Evolutionary conservation across 2,888 invertebrate species (phyloP).

Genomic region (Agrotis clavis): DNA sequence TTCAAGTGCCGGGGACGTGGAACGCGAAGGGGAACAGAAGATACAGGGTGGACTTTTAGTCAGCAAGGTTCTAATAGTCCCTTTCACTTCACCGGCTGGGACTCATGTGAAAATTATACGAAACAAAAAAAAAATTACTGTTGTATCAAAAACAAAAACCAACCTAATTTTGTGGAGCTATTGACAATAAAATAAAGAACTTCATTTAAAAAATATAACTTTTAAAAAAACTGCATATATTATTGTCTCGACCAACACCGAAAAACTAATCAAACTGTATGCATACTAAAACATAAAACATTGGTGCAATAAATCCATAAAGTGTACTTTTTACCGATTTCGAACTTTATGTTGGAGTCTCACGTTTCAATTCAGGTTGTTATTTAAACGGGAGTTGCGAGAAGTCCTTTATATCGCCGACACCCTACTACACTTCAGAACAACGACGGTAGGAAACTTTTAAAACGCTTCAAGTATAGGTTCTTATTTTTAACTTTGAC

Average conservation of each 20-base stretch:
- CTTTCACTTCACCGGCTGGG: no score
- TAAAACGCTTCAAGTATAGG: slow-evolving; percentile 48
- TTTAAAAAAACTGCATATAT: background rate
- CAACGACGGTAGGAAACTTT: slow-evolving; percentile 57
- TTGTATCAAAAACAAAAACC: background rate
- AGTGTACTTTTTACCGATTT: slow-evolving; percentile 10
- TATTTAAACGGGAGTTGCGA: slow-evolving; percentile 23
- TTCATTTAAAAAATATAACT: no score
- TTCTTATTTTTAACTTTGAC: slow-evolving; percentile 53
- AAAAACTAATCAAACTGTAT: slow-evolving; percentile 48
- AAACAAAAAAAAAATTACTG: background rate
- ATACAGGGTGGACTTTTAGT: no score
- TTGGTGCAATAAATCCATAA: slow-evolving; percentile 41
- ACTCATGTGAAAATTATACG: no score
- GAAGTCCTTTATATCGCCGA: slow-evolving; percentile 46
- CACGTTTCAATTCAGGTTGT: slow-evolving; percentile 50
- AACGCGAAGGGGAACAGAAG: no score
- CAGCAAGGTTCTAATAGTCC: no score
- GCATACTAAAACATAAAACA: slow-evolving; percentile 46
- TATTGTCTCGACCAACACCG: background rate
- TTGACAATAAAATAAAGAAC: background rate
- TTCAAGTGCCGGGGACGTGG: no score
- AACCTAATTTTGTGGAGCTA: background rate
- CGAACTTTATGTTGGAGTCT: slow-evolving; percentile 25
- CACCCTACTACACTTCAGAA: slow-evolving; percentile 45